Base-by-base conservation (phyloP, 2,888 invertebrate species). In the Syritta pipiens region DNA sequence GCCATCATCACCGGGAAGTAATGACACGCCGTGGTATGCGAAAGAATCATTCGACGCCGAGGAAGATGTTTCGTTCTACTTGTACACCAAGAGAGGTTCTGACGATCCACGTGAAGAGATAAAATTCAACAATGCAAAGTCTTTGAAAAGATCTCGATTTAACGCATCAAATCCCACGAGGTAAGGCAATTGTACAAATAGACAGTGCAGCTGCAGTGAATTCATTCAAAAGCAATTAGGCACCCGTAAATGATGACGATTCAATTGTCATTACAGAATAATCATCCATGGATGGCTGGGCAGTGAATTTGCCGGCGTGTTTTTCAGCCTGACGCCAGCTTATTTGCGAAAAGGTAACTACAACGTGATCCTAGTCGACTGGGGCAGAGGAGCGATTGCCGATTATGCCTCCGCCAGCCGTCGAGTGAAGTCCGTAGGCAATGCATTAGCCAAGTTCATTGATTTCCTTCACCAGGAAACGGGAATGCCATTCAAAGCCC, bases 391-490 rank as follows among this genome's bases (percentile, higher is more conserved):
- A 1, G 88, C 88, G 7, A 83, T 86, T 14, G 85, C 87, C 0
- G 87, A 88, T 65, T 88, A 88, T 24, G 82, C 84, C 26, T 86
- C 86, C 6, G 88, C 87, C 42, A 86, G 87, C 40, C 85, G 85
- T 59, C 84, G 86, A 9, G 86, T 88, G 1, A 86, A 86, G 60
- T 91, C 91, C 67, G 84, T 93, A 17, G 92, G 92, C 81, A 86
- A 87, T 12, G 85, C 86, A 0, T 90, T 93, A 82, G 93, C 92
- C 0, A 88, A 89, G n/a, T 92, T 91, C 72, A 91, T 93, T 0
- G 93, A 93, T 82, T 90, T 92, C 1, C 87, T 93, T 5, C 93
- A 93, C 82, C 91, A 91, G 0, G 92, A 92, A 83, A 90, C 91
- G 0, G 86, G 86, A 30, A 84, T 85, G 68, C 65, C 82, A 3